These are phyloP conservation scores for Leptinotarsa juncta DNA, from an alignment of 2,888 invertebrate genomes.

Conservation along the genomic window DNA sequence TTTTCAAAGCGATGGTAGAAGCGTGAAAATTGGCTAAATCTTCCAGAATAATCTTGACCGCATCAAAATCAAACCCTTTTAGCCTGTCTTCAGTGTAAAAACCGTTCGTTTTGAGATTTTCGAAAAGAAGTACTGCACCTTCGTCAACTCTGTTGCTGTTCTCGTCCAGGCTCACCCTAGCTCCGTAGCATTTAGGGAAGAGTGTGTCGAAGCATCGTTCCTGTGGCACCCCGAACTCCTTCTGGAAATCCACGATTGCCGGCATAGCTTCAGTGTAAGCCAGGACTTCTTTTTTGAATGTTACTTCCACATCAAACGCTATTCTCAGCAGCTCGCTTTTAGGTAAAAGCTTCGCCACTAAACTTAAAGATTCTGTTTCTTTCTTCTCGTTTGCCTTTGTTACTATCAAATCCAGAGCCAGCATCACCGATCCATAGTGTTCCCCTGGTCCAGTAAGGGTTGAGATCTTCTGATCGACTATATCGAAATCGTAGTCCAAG, in stretches of 20 bases:
- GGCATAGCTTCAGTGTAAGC: constrained; percentile 69
- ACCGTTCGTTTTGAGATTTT: constrained; percentile 69
- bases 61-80: constrained; percentile 67
- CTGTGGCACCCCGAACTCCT: constrained; percentile 65
- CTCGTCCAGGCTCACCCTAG: constrained; percentile 65
- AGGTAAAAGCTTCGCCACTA: constrained; percentile 72
- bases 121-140: constrained; percentile 70
- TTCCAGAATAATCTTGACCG: constrained; percentile 66
- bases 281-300: constrained; percentile 71
- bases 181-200: constrained; percentile 70
- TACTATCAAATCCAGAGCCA: constrained; percentile 63
- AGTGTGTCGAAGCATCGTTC: constrained; percentile 62
- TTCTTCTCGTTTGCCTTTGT: constrained; percentile 51
- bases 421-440: constrained; percentile 73
- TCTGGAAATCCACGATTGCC: constrained; percentile 66
- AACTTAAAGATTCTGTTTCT: constrained; percentile 61
- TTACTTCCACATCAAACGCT: constrained; percentile 69
- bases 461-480: constrained; percentile 63
- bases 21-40: constrained; percentile 72
- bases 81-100: constrained; percentile 68
- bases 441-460: constrained; percentile 70
- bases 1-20: constrained; percentile 69
- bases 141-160: constrained; percentile 67
- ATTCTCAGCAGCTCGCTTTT: constrained; percentile 68
- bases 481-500: constrained; percentile 55